Evolutionary conservation across 2,888 invertebrate genomes (phyloP), one percentile per base, ranked within the genome.

Genomic region (Mactromeris polynyma): DNA sequence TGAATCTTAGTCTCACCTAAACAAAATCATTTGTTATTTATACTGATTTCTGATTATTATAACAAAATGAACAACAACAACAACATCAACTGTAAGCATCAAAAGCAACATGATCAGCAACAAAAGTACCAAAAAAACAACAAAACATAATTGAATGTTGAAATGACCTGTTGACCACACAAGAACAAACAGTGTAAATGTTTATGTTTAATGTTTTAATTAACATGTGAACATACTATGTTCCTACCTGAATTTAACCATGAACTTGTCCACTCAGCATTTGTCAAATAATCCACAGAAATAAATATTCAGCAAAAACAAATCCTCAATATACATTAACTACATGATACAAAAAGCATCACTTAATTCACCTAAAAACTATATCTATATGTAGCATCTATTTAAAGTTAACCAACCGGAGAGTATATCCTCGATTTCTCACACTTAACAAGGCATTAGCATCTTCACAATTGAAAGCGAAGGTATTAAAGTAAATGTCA

Each of bases 401-500:
- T 64, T 40, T 64, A 80, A 42, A 79, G 58, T 31, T 42, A 84
- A 78, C 58, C 54, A 85, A 79, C 58, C 58, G 85, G 78, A 79
- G 26, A 79, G 64, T 26, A 40, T 80, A 80, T 69, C 69, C 80
- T 26, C 21, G 26, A 80, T 64, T 85, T 85, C 85, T 85, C 85
- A 85, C 85, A 85, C 80, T 64, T 31, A 84, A 73, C 83, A 46
- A 83, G 33, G 51, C 78, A 38, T 54, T 26, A 58, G 58, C 19
- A 78, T 84, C 51, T 84, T 42, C 31, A 84, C 78, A 54, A 85
- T 42, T 85, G 80, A 14, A 31, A 80, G 54, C 21, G 42, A 85
- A 85, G 58, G 80, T 58, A 78, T 79, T 85, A 58, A 31, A 82
- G 46, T 73, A 73, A 86, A 81, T 83, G 78, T 86, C 86, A 85